Percentiles rank a stretch among this genome's conserved stretches.
These are phyloP conservation scores for Nematostella vectensis DNA, from an alignment of 92 coral and sea anemone genomes.

Conservation along the genomic window DNA sequence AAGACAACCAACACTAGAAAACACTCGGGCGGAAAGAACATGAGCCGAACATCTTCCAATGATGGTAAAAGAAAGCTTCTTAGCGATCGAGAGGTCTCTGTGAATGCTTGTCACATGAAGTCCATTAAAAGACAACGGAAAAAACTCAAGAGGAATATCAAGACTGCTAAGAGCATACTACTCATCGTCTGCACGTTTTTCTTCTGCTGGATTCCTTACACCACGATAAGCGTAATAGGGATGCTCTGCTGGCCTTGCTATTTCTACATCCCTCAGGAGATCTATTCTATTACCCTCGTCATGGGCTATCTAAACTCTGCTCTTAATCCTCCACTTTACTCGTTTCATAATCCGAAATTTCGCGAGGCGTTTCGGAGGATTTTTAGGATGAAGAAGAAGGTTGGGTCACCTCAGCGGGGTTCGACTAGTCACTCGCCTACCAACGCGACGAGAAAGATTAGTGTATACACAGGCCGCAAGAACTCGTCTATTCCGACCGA, in stretches of 20 bases:
- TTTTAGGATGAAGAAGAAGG: conserved; percentile 14
- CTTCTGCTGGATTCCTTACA: conserved; percentile 77
- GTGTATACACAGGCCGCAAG: too few relatives aligned
- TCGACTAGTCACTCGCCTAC: conserved; percentile 6
- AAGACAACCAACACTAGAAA: background rate
- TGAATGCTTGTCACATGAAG: conserved; percentile 4
- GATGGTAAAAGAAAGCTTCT: conserved; percentile 8
- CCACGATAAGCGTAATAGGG: conserved; percentile 44
- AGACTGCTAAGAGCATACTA: conserved; percentile 61
- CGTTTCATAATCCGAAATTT: conserved; percentile 75
- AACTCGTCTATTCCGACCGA: too few relatives aligned
- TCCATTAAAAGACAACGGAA: conserved; percentile 28
- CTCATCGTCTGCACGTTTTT: conserved; percentile 61
- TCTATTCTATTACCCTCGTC: conserved; percentile 30
- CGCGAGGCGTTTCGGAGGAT: conserved; percentile 50
- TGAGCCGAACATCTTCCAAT: background rate
- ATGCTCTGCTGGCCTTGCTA: conserved; percentile 33
- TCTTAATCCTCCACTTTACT: conserved; percentile 79
- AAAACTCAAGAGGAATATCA: conserved; percentile 49
- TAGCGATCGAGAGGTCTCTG: background rate
- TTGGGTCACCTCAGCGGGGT: conserved; percentile 1
- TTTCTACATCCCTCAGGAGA: conserved; percentile 21
- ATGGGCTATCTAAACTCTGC: conserved; percentile 83
- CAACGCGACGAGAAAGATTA: too few relatives aligned
- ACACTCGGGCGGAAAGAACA: background rate